A percentile compares a stretch with the other conserved stretches of the same genome.
phyloP scores from a whole-genome alignment of 2,113 vertebrate species.

The Dasyurus viverrinus region DNA sequence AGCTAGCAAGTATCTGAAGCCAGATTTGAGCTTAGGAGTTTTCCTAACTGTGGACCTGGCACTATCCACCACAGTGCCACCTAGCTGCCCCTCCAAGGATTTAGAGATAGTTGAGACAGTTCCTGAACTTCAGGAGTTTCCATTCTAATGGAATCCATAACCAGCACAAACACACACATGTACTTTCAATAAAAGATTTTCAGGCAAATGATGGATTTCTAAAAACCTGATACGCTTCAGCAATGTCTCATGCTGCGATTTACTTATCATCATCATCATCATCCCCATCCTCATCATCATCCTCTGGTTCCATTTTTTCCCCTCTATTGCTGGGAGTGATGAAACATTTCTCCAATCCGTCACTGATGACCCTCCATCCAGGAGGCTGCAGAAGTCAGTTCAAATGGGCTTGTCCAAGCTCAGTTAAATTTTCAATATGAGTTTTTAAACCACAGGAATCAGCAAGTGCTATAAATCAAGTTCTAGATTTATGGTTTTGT shows the following conservation, averaged over 20 bases:
- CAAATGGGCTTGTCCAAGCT: not conserved
- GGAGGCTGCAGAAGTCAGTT: not conserved
- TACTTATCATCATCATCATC: not conserved
- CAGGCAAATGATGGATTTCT: not conserved
- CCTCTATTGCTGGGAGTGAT: not conserved
- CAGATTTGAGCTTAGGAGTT: not conserved
- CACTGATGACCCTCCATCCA: not conserved
- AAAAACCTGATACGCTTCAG: not conserved
- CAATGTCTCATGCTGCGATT: not conserved
- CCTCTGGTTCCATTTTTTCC: not conserved
- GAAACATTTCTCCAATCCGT: not conserved
- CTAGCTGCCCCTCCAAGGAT: not conserved
- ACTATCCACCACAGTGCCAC: not conserved
- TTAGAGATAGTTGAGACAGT: not conserved
- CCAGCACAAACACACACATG: too few relatives aligned
- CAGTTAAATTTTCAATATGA: not conserved
- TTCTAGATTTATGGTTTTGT: not conserved
- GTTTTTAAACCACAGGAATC: not conserved
- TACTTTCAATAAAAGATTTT: not conserved
- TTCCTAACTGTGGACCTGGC: not conserved
- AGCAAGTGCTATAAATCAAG: not conserved
- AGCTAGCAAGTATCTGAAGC: not conserved
- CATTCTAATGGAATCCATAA: not conserved
- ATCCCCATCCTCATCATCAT: not conserved
- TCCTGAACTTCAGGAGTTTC: not conserved